A percentile compares a stretch with the other conserved stretches of the same genome.
phyloP scores from a whole-genome alignment of 2,797 vertebrate species.

The Loris lydekkerianus region DNA sequence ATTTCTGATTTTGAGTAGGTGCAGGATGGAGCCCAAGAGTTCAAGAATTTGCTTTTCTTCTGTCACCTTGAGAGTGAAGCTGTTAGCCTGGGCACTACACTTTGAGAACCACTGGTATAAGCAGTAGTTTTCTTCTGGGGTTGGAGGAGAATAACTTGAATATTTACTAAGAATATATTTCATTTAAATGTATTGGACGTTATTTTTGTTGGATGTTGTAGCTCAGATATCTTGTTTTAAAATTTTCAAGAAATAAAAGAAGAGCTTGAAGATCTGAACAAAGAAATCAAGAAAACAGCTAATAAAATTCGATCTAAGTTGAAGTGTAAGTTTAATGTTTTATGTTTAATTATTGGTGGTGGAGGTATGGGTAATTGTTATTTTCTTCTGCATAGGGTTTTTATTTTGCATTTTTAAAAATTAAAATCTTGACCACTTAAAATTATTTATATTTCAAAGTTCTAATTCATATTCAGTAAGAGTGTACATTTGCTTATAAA shows the following conservation, averaged over 20 bases:
- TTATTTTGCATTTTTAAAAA: background rate
- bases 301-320: slow-evolving; percentile 93
- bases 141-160: background rate
- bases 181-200: rapidly evolving
- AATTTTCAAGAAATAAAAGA: slow-evolving; percentile 93
- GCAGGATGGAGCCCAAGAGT: background rate
- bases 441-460: background rate
- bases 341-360: background rate
- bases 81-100: background rate
- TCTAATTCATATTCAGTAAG: background rate
- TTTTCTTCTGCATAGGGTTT: background rate
- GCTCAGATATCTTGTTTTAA: slow-evolving; percentile 45
- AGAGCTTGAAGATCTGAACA: slow-evolving; percentile 94
- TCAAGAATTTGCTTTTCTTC: background rate
- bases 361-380: background rate
- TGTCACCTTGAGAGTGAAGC: background rate
- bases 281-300: slow-evolving; percentile 95
- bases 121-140: rapidly evolving
- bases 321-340: slow-evolving; percentile 91
- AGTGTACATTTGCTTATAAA: background rate
- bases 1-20: background rate
- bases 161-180: background rate
- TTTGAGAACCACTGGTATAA: background rate
- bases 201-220: background rate
- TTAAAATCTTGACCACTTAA: background rate